Percentiles rank a stretch among this genome's conserved stretches.
phyloP scores from a whole-genome alignment of 2,113 vertebrate genomes.

The Sturnira hondurensis region DNA sequence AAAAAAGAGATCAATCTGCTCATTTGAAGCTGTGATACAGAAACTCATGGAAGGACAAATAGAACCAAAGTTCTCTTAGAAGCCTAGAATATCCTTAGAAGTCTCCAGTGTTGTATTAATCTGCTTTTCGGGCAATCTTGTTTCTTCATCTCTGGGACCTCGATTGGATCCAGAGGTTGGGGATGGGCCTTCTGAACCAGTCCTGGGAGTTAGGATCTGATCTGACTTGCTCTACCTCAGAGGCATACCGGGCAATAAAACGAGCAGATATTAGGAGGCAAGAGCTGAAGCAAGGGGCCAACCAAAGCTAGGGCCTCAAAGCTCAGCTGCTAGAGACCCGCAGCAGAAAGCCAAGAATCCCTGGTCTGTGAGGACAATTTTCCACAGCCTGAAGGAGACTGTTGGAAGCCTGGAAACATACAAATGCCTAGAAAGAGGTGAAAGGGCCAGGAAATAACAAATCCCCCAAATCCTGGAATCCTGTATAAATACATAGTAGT shows the following conservation, averaged over 20 bases:
- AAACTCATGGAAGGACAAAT: neutral
- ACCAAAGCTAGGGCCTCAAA: too few relatives aligned
- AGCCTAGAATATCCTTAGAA: neutral
- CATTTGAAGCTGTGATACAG: neutral
- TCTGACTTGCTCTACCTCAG: accelerated
- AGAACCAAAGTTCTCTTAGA: neutral
- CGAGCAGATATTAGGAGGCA: neutral
- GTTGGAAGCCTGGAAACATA: neutral
- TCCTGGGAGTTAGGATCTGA: neutral
- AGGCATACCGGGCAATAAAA: neutral
- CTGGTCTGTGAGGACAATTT: neutral
- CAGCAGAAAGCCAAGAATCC: neutral
- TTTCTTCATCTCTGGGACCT: neutral
- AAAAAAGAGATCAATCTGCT: neutral
- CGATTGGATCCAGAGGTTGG: neutral
- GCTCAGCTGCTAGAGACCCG: neutral
- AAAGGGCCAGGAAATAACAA: neutral
- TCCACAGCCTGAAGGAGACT: neutral
- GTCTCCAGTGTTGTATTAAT: neutral
- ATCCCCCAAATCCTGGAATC: neutral
- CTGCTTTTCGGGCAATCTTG: neutral
- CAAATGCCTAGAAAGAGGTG: neutral
- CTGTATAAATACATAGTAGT: neutral
- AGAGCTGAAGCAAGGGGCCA: neutral
- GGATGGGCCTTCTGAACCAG: neutral